Evolutionary conservation across 2,113 vertebrate species (phyloP).

Genomic region (Alethe diademata): DNA sequence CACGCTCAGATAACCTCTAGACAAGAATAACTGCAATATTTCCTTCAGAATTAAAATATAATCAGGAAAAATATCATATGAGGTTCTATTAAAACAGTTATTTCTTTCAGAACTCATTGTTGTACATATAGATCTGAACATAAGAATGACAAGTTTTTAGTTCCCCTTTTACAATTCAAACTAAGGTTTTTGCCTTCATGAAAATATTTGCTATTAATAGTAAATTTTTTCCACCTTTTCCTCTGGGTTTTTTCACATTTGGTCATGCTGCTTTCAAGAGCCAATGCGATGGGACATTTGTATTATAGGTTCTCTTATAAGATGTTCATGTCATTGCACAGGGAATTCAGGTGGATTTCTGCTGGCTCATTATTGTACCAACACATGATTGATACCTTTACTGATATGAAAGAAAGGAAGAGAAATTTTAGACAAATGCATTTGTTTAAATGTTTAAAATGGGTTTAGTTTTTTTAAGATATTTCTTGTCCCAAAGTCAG

Average conservation of each 20-base stretch:
- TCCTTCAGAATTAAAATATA: background rate
- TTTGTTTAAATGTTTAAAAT: background rate
- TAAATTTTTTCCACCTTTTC: background rate
- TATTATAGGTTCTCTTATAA: background rate
- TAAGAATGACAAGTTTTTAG: background rate
- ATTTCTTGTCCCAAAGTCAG: background rate
- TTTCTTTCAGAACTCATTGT: background rate
- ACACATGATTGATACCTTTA: accelerated
- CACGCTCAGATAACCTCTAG: background rate
- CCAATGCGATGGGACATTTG: background rate
- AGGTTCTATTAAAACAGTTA: background rate
- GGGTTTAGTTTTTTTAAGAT: background rate
- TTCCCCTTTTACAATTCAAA: background rate
- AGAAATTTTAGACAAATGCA: background rate
- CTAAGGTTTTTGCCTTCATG: background rate
- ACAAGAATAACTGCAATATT: background rate
- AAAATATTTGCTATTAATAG: background rate
- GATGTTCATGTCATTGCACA: background rate
- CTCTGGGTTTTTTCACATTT: background rate
- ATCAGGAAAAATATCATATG: background rate
- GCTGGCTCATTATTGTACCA: background rate
- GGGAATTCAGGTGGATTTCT: background rate
- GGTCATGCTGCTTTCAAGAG: background rate
- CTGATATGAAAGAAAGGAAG: background rate
- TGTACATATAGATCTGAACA: background rate